Base-by-base conservation (phyloP, 1,140 invertebrate genomes). In the Drosophila carrolli region DNA sequence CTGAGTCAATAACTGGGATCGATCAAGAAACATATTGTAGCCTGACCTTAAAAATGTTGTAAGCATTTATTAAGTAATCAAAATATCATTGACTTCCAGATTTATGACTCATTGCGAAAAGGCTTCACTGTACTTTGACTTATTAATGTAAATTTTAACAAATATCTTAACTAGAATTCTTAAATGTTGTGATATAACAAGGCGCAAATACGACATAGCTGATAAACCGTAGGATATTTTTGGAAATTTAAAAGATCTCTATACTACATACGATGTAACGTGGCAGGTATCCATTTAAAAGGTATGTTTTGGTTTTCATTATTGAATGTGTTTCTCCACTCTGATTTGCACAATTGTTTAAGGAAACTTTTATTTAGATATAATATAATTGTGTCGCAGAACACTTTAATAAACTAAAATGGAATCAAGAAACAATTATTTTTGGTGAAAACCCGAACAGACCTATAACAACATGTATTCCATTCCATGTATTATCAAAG, bases 111-210 rank as follows among this genome's bases (percentile, higher is more conserved):
- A 32, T 8, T 32, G 7, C 29, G 8, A 32, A 32, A 46, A n/a
- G 23, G 13, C 9, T 53, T 5, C 2, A 11, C 4, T 37, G n/a
- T 37, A 53, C 32, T 53, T 53, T 19, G 37, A 32, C n/a, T 32
- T 32, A 32, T 32, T 9, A 14, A 9, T n/a, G 27, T 50, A 32
- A 7, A 50, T 11, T 10, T 10, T 37, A 53, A 35, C 14, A 37
- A 35, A 53, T 19, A 7, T 16, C n/a, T 51, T 16, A 35, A 32
- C 29, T 14, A 14, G 9, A 51, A 29, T 48, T 13, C 11, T 48
- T 29, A n/a, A 27, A 48, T 48, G 23, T 48, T 48, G 46, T 48
- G 46, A 48, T 48, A 48, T 6, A 48, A 48, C 1, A n/a, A 48
- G 13, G 5, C 46, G 23, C 46, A 11, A 27, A 47, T 10, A 23